Evolutionary conservation across 2,888 invertebrate genomes (phyloP).

Genomic region (Pterostichus niger): DNA sequence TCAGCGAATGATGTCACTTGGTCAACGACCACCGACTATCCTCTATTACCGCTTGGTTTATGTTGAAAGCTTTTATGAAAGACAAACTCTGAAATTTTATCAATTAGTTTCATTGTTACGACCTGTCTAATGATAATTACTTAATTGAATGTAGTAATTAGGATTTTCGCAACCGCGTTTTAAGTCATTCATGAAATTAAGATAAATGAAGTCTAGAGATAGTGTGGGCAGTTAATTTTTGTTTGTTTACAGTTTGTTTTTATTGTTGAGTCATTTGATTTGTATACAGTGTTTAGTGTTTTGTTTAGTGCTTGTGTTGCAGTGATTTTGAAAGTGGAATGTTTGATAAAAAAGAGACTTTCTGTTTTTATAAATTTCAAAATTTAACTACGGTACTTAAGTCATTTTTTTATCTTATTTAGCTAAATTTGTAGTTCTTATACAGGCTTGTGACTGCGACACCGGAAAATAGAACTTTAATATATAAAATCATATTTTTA

Average conservation of each 20-base stretch:
- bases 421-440: too few species aligned
- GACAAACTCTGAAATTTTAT: conserved; percentile 44
- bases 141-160: conserved; percentile 61
- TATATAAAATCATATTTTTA: too few species aligned
- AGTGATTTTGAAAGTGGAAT: conserved; percentile 45
- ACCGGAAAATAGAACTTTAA: too few species aligned
- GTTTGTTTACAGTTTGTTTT: conserved; percentile 23
- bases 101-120: conserved; percentile 62
- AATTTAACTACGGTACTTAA: too few species aligned
- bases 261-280: conserved; percentile 42
- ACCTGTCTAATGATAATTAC: conserved; percentile 50
- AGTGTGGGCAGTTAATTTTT: conserved; percentile 37
- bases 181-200: conserved; percentile 53
- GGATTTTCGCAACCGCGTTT: conserved; percentile 48
- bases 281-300: neutral
- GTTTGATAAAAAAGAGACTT: neutral
- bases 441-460: too few species aligned
- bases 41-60: neutral
- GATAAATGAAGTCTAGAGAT: conserved; percentile 48
- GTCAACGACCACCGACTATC: conserved; percentile 51
- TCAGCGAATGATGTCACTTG: conserved; percentile 57
- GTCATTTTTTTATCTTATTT: too few species aligned
- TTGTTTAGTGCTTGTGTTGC: neutral
- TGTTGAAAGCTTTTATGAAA: conserved; percentile 51
- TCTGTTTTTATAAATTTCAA: too few species aligned